Conservation (phyloP, 2,888 invertebrate genomes). For the Sialis fuliginosa region DNA sequence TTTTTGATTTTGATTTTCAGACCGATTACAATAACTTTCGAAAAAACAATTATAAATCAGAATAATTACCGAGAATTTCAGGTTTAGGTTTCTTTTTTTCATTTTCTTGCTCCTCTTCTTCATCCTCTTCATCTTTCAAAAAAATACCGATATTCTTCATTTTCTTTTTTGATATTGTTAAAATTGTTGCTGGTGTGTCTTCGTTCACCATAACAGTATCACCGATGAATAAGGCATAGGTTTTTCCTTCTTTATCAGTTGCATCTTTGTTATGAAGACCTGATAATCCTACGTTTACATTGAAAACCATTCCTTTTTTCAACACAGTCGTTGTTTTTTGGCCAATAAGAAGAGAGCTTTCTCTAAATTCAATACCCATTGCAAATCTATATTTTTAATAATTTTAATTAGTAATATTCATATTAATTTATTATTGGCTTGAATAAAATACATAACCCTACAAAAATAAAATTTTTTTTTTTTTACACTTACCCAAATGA, state of each 20-base stretch:
- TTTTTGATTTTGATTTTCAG: no score
- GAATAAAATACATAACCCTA: slow-evolving; percentile 1
- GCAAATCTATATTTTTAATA: slow-evolving; percentile 57
- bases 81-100: slow-evolving; percentile 45
- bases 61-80: slow-evolving; percentile 43
- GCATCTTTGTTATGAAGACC: slow-evolving; percentile 69
- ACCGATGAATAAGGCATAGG: slow-evolving; percentile 85
- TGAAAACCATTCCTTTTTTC: slow-evolving; percentile 92
- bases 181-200: slow-evolving; percentile 61
- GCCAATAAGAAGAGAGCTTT: slow-evolving; percentile 80
- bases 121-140: slow-evolving; percentile 76
- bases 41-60: no score
- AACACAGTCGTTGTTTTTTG: slow-evolving; percentile 67
- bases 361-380: slow-evolving; percentile 96
- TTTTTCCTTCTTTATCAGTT: slow-evolving; percentile 72
- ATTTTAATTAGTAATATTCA: slow-evolving; percentile 1
- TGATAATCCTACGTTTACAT: slow-evolving; percentile 82
- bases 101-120: slow-evolving; percentile 62
- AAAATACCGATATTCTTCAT: slow-evolving; percentile 92
- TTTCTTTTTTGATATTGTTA: slow-evolving; percentile 88
- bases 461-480: no score
- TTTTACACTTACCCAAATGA: slow-evolving; percentile 53
- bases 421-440: slow-evolving; percentile 1
- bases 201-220: slow-evolving; percentile 95
- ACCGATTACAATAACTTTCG: no score